A percentile compares a stretch with the other conserved stretches of the same genome.
Evolutionary conservation across 1,140 invertebrate genomes (phyloP).

Genomic region (Lepidurus packardi): DNA sequence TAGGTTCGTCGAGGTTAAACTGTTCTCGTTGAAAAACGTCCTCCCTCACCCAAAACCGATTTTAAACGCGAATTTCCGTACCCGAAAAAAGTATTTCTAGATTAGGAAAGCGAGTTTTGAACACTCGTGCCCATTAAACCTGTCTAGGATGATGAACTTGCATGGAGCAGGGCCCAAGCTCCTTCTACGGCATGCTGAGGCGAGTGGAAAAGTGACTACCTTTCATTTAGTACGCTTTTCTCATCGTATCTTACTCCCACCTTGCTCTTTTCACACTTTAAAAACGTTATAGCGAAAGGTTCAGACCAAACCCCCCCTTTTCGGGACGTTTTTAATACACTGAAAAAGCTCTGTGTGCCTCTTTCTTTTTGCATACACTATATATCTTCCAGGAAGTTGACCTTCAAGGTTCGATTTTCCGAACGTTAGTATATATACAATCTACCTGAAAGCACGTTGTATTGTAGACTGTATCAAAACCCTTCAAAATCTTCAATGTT

Average conservation of each 20-base stretch:
- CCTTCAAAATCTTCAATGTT: too few species aligned
- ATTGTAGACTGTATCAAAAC: too few species aligned
- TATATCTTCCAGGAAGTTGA: not conserved
- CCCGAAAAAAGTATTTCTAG: not conserved
- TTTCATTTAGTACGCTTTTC: conserved; percentile 6
- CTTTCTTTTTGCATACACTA: not conserved
- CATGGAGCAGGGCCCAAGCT: not conserved
- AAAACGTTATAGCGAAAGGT: conserved; percentile 10
- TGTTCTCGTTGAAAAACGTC: not conserved
- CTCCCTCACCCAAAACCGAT: not conserved
- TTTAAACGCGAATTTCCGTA: not conserved
- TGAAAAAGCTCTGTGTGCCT: not conserved
- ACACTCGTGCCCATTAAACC: conserved; percentile 10
- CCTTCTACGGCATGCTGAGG: conserved; percentile 6
- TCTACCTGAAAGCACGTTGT: not conserved
- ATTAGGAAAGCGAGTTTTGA: not conserved
- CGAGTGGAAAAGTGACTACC: not conserved
- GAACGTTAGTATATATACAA: not conserved
- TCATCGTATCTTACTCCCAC: conserved; percentile 12
- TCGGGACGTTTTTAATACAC: not conserved
- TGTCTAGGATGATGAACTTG: conserved; percentile 6
- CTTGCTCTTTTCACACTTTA: conserved; percentile 15
- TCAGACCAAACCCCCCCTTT: not conserved
- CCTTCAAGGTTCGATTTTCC: not conserved
- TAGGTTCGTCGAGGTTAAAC: not conserved